Percentiles rank a stretch among this genome's conserved stretches.
Evolutionary conservation across 2,888 invertebrate genomes (phyloP).

Genomic region (Synanthedon myopaeformis): DNA sequence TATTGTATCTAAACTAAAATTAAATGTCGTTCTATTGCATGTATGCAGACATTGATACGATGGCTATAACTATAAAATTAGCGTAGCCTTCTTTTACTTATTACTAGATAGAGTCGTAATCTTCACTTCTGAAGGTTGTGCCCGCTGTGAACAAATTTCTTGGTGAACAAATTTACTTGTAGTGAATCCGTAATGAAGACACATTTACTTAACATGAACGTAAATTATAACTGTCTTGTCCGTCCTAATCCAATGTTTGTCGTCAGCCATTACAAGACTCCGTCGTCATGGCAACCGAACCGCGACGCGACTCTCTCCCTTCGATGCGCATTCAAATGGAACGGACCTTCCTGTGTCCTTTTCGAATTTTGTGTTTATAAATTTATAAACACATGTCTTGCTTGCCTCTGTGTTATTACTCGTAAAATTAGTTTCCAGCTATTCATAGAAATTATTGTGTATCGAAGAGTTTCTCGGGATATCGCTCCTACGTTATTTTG

Average conservation of each 20-base stretch:
- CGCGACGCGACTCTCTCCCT: conserved; percentile 12
- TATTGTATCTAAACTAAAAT: too few species aligned
- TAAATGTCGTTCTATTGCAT: background rate
- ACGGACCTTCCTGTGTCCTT: conserved; percentile 28
- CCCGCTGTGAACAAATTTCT: too few species aligned
- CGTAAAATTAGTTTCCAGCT: background rate
- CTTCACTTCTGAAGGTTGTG: background rate
- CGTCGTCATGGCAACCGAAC: conserved; percentile 6
- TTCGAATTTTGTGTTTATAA: conserved; percentile 9
- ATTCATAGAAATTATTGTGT: background rate
- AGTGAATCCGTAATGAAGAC: background rate
- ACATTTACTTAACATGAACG: too few species aligned
- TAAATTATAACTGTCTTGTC: conserved; percentile 1
- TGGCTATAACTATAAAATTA: background rate
- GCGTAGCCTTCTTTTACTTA: background rate
- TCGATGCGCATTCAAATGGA: conserved; percentile 17
- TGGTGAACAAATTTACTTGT: background rate
- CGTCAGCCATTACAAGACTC: conserved; percentile 7
- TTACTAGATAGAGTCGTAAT: background rate
- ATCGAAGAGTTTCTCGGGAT: background rate
- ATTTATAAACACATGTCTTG: background rate
- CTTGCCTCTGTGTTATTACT: background rate
- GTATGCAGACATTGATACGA: background rate
- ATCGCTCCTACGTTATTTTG: too few species aligned
- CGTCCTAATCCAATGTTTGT: conserved; percentile 2